A percentile compares a stretch with the other conserved stretches of the same genome.
Evolutionary conservation across 2,888 invertebrate genomes (phyloP).

Genomic region (Himalopsyche japonica): DNA sequence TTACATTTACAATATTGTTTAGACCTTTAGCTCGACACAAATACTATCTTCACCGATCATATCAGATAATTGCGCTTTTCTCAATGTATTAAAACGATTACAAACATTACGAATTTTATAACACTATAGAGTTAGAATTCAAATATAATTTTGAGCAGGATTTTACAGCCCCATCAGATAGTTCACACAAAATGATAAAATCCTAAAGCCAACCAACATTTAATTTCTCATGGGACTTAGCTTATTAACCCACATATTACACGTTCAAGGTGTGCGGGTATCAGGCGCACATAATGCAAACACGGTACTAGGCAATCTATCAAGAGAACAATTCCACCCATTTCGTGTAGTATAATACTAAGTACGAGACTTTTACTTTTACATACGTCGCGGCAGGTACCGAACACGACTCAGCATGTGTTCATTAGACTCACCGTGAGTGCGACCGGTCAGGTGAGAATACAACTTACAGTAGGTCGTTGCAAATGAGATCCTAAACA

Average conservation of each 20-base stretch:
- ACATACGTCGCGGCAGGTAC: conserved; percentile 5
- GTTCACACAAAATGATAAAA: neutral
- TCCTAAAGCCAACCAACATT: neutral
- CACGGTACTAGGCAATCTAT: neutral
- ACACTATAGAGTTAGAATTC: too few relatives aligned
- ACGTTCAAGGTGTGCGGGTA: neutral
- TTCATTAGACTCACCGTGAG: conserved; percentile 17
- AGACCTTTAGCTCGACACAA: too few relatives aligned
- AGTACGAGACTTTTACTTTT: conserved; percentile 29
- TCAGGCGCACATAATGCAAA: neutral
- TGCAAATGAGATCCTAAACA: neutral
- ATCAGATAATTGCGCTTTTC: too few relatives aligned
- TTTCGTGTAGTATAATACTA: conserved; percentile 21
- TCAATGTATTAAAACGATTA: too few relatives aligned
- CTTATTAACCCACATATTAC: neutral
- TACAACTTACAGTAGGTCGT: neutral
- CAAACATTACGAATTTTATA: too few relatives aligned
- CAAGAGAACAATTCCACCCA: conserved; percentile 23
- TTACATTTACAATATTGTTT: too few relatives aligned
- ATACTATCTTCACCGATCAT: too few relatives aligned
- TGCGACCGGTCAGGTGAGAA: neutral
- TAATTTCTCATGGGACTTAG: neutral
- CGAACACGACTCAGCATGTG: conserved; percentile 1
- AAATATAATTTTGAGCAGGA: neutral
- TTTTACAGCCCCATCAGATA: neutral